Conservation (phyloP, 1,140 invertebrate genomes). For the Tetramorium alpestre region DNA sequence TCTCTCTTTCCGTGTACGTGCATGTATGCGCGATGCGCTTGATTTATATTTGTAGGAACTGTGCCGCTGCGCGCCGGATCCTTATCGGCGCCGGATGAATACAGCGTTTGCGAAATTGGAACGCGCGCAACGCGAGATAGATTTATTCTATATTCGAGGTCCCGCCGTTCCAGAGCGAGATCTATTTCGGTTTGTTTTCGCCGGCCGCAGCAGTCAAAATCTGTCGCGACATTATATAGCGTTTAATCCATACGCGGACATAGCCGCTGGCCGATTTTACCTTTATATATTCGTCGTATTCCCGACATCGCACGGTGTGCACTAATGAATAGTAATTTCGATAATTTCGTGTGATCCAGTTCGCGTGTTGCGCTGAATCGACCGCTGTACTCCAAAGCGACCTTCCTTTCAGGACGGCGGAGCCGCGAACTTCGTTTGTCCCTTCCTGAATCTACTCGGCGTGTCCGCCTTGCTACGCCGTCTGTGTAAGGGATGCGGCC, state of each 20-base stretch:
- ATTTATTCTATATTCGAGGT: slow-evolving; percentile 51
- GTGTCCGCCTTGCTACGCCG: background rate
- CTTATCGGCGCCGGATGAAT: slow-evolving; percentile 50
- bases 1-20: background rate
- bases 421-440: slow-evolving; percentile 10
- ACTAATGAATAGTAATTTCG: slow-evolving; percentile 16
- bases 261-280: background rate
- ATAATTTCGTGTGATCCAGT: background rate
- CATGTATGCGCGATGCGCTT: slow-evolving; percentile 15
- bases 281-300: background rate
- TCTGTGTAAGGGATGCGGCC: background rate
- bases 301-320: background rate
- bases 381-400: background rate
- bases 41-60: slow-evolving; percentile 57
- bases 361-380: background rate
- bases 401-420: background rate
- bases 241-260: background rate
- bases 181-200: slow-evolving; percentile 10
- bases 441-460: slow-evolving; percentile 4
- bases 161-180: background rate
- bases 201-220: background rate
- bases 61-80: slow-evolving; percentile 31
- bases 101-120: slow-evolving; percentile 51
- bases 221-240: background rate
- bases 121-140: slow-evolving; percentile 50